Evolutionary conservation across 2,888 invertebrate genomes (phyloP).

Genomic region (Drosophila colorata): DNA sequence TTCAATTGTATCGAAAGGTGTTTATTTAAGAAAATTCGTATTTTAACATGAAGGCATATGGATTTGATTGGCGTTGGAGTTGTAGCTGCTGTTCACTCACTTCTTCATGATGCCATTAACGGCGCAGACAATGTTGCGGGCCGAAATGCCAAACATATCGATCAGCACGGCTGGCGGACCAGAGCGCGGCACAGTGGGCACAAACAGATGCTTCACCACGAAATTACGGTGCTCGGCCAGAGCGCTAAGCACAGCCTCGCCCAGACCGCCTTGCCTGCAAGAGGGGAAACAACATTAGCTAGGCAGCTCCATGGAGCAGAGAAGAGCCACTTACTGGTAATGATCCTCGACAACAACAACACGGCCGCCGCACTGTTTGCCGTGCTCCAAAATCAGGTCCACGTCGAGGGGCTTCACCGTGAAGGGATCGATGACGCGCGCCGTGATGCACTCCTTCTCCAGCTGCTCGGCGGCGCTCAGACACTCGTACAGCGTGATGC

Average conservation of each 20-base stretch:
- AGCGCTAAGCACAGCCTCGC: conserved; percentile 96
- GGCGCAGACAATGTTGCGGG: conserved; percentile 91
- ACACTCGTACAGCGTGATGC: conserved; percentile 97
- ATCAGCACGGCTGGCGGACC: conserved; percentile 95
- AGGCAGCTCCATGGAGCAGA: not conserved
- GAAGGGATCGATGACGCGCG: conserved; percentile 97
- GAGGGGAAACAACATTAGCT: not conserved
- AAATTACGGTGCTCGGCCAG: conserved; percentile 90
- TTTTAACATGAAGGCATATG: conserved; percentile 15
- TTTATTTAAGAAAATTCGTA: conserved; percentile 18
- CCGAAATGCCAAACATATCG: conserved; percentile 95
- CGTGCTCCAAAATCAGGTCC: conserved; percentile 90
- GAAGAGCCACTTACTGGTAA: conserved; percentile 91
- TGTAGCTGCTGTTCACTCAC: conserved; percentile 64
- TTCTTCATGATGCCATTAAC: conserved; percentile 88
- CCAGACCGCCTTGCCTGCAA: conserved; percentile 92
- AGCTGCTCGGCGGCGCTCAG: conserved; percentile 92
- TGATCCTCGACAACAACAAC: conserved; percentile 98
- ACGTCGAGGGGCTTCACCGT: conserved; percentile 98
- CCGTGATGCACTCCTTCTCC: conserved; percentile 89
- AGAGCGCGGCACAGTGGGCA: conserved; percentile 94
- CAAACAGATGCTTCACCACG: conserved; percentile 92
- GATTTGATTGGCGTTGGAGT: not conserved
- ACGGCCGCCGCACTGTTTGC: conserved; percentile 91
- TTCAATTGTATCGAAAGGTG: conserved; percentile 10